Conservation (phyloP, 1,140 invertebrate genomes). For the Hycleus phaleratus region DNA sequence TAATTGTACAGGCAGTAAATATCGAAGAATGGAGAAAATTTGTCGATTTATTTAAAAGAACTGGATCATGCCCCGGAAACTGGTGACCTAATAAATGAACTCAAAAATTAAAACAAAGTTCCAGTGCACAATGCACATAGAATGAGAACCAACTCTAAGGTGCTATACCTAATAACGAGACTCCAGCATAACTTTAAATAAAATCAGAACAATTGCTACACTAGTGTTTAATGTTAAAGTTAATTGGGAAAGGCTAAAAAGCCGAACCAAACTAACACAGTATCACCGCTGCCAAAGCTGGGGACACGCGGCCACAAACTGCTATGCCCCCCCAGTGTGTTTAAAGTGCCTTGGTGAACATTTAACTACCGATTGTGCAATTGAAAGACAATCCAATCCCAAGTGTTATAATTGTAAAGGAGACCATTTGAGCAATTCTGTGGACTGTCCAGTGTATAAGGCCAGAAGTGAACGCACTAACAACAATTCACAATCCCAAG, state of each 20-base stretch:
- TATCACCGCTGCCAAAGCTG: not conserved
- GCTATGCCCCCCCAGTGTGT: not conserved
- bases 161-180: no score
- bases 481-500: not conserved
- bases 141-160: no score
- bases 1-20: no score
- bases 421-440: not conserved
- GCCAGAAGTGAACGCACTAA: not conserved
- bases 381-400: not conserved
- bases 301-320: not conserved
- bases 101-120: no score
- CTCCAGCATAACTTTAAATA: no score
- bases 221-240: no score
- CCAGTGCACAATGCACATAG: no score
- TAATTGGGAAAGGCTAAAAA: not conserved
- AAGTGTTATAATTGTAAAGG: not conserved
- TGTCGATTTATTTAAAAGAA: no score
- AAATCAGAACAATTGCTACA: no score
- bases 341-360: not conserved
- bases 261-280: not conserved
- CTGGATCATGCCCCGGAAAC: no score
- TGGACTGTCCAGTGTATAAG: not conserved
- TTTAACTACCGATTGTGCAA: not conserved
- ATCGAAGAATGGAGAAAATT: no score
- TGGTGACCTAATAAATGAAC: no score